Conservation (phyloP, 2,888 invertebrate species). For the Oasisia sp. region DNA sequence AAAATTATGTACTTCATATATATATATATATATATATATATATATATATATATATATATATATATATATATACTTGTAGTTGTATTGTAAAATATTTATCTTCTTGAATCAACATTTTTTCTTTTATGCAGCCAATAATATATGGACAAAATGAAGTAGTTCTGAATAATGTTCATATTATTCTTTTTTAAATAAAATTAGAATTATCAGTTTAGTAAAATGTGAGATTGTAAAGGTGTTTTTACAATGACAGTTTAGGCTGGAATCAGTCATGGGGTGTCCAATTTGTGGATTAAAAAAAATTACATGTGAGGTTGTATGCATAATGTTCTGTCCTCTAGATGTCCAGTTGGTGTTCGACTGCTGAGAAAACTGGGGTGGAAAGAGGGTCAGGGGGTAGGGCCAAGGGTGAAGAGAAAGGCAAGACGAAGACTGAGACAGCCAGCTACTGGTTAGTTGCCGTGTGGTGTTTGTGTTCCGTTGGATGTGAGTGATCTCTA, state of each 20-base stretch:
- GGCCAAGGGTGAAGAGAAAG: conserved; percentile 66
- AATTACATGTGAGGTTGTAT: neutral
- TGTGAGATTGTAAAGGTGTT: neutral
- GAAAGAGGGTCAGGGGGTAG: conserved; percentile 88
- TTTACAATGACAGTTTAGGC: neutral
- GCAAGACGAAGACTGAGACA: conserved; percentile 23
- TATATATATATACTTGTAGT: too few relatives aligned
- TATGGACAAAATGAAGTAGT: neutral
- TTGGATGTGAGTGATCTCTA: neutral
- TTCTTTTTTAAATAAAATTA: neutral
- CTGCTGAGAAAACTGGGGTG: conserved; percentile 92
- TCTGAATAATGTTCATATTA: neutral
- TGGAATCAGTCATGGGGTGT: neutral
- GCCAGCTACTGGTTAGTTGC: neutral
- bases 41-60: neutral
- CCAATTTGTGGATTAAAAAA: neutral
- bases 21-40: too few relatives aligned
- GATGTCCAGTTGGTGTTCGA: conserved; percentile 76
- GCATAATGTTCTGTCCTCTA: neutral
- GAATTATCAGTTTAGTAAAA: neutral
- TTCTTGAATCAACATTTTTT: neutral
- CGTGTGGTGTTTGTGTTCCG: neutral
- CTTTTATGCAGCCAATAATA: neutral
- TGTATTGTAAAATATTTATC: neutral
- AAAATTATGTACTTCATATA: neutral